Conservation (phyloP, 2,888 invertebrate genomes). For the Abscondita cerata region DNA sequence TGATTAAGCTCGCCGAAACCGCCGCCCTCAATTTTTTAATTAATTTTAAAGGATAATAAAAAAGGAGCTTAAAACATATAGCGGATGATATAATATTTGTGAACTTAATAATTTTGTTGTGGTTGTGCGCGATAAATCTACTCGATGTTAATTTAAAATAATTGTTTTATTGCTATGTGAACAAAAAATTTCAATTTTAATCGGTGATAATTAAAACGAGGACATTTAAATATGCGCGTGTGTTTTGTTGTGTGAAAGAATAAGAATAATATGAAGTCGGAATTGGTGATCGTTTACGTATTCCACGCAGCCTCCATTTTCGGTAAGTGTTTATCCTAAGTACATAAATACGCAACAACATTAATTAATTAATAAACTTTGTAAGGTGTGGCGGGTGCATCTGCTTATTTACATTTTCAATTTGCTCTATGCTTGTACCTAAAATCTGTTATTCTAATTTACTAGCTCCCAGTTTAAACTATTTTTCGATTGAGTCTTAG, state of each 20-base stretch:
- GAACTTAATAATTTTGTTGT: neutral
- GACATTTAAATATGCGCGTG: neutral
- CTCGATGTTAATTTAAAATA: neutral
- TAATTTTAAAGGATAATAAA: too few species aligned
- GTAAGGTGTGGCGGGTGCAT: neutral
- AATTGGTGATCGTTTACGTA: conserved; percentile 18
- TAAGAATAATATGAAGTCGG: conserved; percentile 21
- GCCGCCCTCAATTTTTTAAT: too few species aligned
- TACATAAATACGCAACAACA: too few species aligned
- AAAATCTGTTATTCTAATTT: conserved; percentile 10
- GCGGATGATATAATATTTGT: neutral
- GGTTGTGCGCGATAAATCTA: neutral
- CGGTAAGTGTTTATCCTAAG: conserved; percentile 24
- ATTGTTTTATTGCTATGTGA: too few species aligned
- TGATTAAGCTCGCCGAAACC: too few species aligned
- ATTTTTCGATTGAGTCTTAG: too few species aligned
- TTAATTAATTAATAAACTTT: conserved; percentile 7
- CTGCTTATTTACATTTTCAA: conserved; percentile 1
- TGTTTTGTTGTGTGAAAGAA: conserved; percentile 13
- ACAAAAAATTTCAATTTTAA: too few species aligned
- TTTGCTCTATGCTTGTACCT: neutral
- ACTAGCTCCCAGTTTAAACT: neutral
- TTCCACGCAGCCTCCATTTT: conserved; percentile 17
- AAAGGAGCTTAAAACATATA: too few species aligned
- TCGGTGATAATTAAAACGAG: too few species aligned